phyloP scores from a whole-genome alignment of 2,888 invertebrate species.

The Ormyrus labotus region DNA sequence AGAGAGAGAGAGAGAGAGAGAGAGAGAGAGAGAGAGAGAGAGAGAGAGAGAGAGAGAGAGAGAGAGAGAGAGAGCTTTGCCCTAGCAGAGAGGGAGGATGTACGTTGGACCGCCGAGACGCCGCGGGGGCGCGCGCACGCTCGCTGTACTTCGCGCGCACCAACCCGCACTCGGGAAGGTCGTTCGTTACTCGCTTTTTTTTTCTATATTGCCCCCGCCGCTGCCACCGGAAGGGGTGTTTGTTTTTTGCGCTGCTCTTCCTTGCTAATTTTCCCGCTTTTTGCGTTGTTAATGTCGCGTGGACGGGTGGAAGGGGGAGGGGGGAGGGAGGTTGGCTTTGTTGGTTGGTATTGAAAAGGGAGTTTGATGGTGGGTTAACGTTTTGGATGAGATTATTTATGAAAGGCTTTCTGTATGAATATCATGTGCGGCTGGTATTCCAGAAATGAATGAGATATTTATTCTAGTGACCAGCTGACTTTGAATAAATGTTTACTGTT shows the following conservation, averaged over 20 bases:
- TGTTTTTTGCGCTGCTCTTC: neutral
- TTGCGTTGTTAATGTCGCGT: neutral
- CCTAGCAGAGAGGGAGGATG: constrained; percentile 51
- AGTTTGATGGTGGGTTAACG: too few species aligned
- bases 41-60: neutral
- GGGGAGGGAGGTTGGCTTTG: too few species aligned
- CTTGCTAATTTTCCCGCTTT: neutral
- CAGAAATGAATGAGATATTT: neutral
- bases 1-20: neutral
- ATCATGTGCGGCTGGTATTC: too few species aligned
- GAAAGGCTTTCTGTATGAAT: too few species aligned
- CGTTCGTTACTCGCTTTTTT: neutral
- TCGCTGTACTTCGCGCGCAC: too few species aligned
- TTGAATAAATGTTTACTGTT: too few species aligned
- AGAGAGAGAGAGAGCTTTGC: neutral
- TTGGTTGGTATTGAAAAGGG: too few species aligned
- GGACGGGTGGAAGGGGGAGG: too few species aligned
- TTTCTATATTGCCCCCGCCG: neutral
- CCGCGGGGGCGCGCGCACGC: neutral
- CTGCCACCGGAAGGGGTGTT: too few species aligned
- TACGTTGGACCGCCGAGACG: constrained; percentile 52
- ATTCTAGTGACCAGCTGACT: too few species aligned
- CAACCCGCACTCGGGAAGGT: too few species aligned
- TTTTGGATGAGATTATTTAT: too few species aligned
- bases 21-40: neutral